Evolutionary conservation across 2,888 invertebrate species (phyloP).

Genomic region (Tipula lateralis): DNA sequence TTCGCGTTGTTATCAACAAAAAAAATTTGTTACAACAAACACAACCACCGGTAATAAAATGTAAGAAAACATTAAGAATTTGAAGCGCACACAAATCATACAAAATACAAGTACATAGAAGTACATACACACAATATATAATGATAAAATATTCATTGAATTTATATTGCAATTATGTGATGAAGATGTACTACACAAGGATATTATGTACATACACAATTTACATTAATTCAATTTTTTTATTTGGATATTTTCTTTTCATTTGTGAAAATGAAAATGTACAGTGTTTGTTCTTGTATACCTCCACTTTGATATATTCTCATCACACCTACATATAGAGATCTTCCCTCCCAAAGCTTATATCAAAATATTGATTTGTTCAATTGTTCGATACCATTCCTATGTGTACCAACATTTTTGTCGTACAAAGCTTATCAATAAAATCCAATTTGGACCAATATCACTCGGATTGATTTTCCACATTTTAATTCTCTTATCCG

Average conservation of each 20-base stretch:
- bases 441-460: not conserved
- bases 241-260: not conserved
- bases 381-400: not conserved
- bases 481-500: not conserved
- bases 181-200: not conserved
- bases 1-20: not conserved
- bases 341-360: too few relatives aligned
- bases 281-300: not conserved
- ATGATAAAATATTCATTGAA: conserved; percentile 11
- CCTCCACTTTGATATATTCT: not conserved
- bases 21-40: not conserved
- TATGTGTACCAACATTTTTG: too few relatives aligned
- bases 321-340: not conserved
- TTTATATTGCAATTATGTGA: not conserved
- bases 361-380: not conserved
- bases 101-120: not conserved
- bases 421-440: not conserved
- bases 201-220: not conserved
- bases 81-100: not conserved
- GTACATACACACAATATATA: not conserved
- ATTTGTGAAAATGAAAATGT: not conserved
- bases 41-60: not conserved
- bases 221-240: not conserved
- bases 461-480: not conserved
- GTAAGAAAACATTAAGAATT: not conserved